Conservation (phyloP, 2,113 vertebrate genomes). For the Petaurus breviceps region DNA sequence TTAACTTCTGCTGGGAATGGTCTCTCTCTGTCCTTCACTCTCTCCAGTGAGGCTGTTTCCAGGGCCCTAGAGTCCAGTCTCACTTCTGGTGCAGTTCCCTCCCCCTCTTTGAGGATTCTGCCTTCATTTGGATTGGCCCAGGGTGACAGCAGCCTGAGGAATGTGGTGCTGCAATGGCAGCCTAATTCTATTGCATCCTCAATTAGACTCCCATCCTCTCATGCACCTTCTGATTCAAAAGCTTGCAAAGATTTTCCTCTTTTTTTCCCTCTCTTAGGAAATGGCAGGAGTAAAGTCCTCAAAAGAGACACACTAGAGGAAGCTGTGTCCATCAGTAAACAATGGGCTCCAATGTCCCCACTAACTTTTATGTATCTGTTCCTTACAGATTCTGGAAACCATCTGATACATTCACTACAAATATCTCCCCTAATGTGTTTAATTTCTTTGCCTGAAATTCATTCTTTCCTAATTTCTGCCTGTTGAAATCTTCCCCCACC, state of each 20-base stretch:
- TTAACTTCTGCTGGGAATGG: background rate
- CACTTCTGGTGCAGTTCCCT: background rate
- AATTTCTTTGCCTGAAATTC: background rate
- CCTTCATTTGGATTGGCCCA: background rate
- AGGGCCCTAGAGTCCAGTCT: background rate
- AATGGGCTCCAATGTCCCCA: background rate
- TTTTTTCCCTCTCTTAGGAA: background rate
- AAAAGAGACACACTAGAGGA: background rate
- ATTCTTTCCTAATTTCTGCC: background rate
- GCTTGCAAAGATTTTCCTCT: background rate
- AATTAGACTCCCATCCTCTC: background rate
- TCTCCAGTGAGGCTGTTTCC: background rate
- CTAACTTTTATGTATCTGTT: background rate
- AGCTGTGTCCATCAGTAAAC: background rate
- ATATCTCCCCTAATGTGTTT: background rate
- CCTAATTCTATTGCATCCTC: background rate
- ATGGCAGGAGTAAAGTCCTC: background rate
- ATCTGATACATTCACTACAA: background rate
- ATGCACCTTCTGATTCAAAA: background rate
- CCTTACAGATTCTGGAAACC: background rate
- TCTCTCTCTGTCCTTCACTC: background rate
- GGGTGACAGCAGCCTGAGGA: background rate
- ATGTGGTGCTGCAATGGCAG: background rate
- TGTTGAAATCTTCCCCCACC: background rate
- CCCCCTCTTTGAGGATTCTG: background rate